Evolutionary conservation across 1,140 invertebrate genomes (phyloP).

Genomic region (Temnothorax nylanderi): DNA sequence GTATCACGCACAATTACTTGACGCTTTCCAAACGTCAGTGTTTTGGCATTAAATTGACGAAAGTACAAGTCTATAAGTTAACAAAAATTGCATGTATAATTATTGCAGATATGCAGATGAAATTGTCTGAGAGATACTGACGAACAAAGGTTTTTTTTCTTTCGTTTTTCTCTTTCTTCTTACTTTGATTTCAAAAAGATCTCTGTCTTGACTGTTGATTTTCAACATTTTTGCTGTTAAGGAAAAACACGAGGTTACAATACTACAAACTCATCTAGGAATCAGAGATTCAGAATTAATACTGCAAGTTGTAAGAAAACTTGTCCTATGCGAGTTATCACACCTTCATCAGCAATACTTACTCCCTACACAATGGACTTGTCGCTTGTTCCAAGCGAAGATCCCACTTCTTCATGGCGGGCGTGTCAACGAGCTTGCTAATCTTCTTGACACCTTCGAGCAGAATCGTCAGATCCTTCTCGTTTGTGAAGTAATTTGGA

Average conservation of each 20-base stretch:
- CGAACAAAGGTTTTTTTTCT: too few relatives aligned
- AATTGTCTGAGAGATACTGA: too few relatives aligned
- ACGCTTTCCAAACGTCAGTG: too few relatives aligned
- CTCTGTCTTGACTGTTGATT: too few relatives aligned
- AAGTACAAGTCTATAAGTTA: too few relatives aligned
- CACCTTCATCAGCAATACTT: not conserved
- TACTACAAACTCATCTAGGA: not conserved
- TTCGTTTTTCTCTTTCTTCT: too few relatives aligned
- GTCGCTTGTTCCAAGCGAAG: conserved; percentile 80
- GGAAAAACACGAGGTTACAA: not conserved
- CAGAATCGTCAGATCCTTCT: conserved; percentile 85
- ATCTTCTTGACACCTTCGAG: conserved; percentile 84
- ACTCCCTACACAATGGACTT: conserved; percentile 74
- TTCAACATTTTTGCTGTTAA: not conserved
- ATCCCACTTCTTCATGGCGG: conserved; percentile 84
- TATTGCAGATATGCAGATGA: too few relatives aligned
- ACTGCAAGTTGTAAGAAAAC: not conserved
- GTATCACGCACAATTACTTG: too few relatives aligned
- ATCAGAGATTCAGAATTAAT: not conserved
- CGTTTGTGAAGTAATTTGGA: conserved; percentile 88
- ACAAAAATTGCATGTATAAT: too few relatives aligned
- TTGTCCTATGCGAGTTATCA: not conserved
- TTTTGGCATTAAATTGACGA: too few relatives aligned
- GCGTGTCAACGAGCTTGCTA: conserved; percentile 80
- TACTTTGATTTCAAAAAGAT: too few relatives aligned